Percentiles rank a stretch among this genome's conserved stretches.
Conservation (phyloP, 2,113 vertebrate species). For the Merops nubicus region DNA sequence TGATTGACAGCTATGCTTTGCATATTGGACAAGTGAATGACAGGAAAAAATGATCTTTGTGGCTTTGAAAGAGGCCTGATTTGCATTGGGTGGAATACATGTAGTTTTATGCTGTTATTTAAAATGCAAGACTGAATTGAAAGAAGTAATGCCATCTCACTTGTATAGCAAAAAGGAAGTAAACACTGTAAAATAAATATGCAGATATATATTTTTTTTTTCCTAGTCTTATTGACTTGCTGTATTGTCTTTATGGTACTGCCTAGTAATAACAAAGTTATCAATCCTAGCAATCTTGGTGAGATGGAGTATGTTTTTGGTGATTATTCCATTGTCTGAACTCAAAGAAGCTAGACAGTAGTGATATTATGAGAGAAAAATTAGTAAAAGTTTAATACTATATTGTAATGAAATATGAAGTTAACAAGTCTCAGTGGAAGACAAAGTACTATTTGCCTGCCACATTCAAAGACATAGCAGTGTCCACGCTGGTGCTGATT, state of each 20-base stretch:
- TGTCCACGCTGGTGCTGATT: not conserved
- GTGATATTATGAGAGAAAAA: not conserved
- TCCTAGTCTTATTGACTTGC: not conserved
- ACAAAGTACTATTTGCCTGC: not conserved
- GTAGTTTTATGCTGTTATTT: constrained; percentile 7
- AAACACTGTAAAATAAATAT: not conserved
- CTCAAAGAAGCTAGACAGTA: not conserved
- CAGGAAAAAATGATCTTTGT: not conserved
- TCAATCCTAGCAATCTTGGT: not conserved
- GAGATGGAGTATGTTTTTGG: too few species aligned
- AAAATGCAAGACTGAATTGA: constrained; percentile 18
- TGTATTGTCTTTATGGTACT: not conserved
- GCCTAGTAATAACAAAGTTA: not conserved
- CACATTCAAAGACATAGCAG: not conserved
- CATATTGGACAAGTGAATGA: constrained; percentile 27
- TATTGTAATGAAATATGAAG: not conserved
- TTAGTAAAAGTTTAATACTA: not conserved
- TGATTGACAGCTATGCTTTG: constrained; percentile 25
- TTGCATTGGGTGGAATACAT: not conserved
- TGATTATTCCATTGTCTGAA: not conserved
- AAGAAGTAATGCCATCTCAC: not conserved
- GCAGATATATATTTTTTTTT: not conserved
- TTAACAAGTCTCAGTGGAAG: not conserved
- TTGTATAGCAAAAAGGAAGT: not conserved
- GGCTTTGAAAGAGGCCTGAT: not conserved